A percentile compares a stretch with the other conserved stretches of the same genome.
phyloP scores from a whole-genome alignment of 1,140 invertebrate genomes.

The Lasaia peninsularis region DNA sequence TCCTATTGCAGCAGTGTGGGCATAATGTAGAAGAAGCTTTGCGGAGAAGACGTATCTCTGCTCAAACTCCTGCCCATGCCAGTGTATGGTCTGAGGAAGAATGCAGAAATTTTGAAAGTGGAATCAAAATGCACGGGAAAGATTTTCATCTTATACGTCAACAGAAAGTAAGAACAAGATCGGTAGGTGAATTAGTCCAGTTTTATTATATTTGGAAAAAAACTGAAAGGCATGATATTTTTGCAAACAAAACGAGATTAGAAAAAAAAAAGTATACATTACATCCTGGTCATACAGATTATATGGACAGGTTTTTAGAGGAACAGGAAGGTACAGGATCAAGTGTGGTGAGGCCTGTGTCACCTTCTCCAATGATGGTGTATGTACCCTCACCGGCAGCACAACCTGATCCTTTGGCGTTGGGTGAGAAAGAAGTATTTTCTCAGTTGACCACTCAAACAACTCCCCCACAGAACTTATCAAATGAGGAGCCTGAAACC shows the following conservation, averaged over 20 bases:
- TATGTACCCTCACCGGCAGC: slow-evolving; percentile 59
- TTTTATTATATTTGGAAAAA: slow-evolving; percentile 99
- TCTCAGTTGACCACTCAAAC: slow-evolving; percentile 62
- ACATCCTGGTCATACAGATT: slow-evolving; percentile 91
- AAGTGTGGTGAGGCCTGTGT: slow-evolving; percentile 59
- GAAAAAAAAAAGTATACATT: slow-evolving; percentile 93
- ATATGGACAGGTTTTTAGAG: slow-evolving; percentile 92
- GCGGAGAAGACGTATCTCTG: slow-evolving; percentile 85
- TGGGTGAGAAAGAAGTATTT: slow-evolving; percentile 73
- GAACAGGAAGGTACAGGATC: slow-evolving; percentile 82
- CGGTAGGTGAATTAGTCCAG: slow-evolving; percentile 97
- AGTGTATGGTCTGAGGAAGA: slow-evolving; percentile 98
- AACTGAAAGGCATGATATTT: slow-evolving; percentile 96
- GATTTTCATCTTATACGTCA: slow-evolving; percentile 97
- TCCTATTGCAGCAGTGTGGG: slow-evolving; percentile 94
- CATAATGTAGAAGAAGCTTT: slow-evolving; percentile 96
- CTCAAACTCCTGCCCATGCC: slow-evolving; percentile 79
- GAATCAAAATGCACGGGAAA: slow-evolving; percentile 94
- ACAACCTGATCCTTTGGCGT: slow-evolving; percentile 69
- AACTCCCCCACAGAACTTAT: slow-evolving; percentile 52
- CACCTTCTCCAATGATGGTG: slow-evolving; percentile 66
- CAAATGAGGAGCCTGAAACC: slow-evolving; percentile 56
- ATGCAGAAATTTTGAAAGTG: slow-evolving; percentile 97
- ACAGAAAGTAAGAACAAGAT: slow-evolving; percentile 94
- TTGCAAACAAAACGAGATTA: slow-evolving; percentile 89